A percentile compares a stretch with the other conserved stretches of the same genome.
These are phyloP conservation scores for Acestrorhynchus altus DNA, from an alignment of 2,797 vertebrate species.

Conservation along the genomic window DNA sequence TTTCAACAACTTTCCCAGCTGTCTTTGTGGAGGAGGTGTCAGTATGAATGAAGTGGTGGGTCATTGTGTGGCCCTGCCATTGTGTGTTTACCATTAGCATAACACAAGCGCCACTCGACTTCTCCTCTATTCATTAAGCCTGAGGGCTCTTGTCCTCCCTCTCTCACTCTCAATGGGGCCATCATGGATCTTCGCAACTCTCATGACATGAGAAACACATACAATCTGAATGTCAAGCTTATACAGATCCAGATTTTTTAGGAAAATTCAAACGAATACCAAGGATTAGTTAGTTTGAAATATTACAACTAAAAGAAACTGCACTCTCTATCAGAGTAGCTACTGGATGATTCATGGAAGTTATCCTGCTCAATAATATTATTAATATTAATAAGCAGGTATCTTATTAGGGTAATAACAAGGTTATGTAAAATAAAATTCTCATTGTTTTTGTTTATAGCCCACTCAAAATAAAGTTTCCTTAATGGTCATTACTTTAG, in stretches of 20 bases:
- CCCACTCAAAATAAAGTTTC: too few species aligned
- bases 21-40: constrained; percentile 95
- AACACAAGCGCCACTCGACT: constrained; percentile 99
- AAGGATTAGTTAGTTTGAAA: background rate
- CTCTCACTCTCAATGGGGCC: constrained; percentile 72
- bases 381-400: too few species aligned
- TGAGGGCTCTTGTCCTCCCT: constrained; percentile 85
- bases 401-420: too few species aligned
- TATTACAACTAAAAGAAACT: too few species aligned
- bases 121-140: constrained; percentile 96
- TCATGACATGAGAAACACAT: constrained; percentile 81
- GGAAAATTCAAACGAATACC: background rate
- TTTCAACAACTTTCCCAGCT: constrained; percentile 88
- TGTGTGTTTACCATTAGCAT: constrained; percentile 99
- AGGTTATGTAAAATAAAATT: too few species aligned
- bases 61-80: constrained; percentile 95
- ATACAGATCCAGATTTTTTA: constrained; percentile 19
- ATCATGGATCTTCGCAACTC: constrained; percentile 87
- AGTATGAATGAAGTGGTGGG: constrained; percentile 95
- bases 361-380: too few species aligned
- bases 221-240: constrained; percentile 66
- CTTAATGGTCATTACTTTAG: too few species aligned
- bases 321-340: too few species aligned
- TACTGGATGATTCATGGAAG: too few species aligned
- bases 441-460: too few species aligned